Base-by-base conservation (phyloP, 2,888 invertebrate species). In the Molorchus minor region DNA sequence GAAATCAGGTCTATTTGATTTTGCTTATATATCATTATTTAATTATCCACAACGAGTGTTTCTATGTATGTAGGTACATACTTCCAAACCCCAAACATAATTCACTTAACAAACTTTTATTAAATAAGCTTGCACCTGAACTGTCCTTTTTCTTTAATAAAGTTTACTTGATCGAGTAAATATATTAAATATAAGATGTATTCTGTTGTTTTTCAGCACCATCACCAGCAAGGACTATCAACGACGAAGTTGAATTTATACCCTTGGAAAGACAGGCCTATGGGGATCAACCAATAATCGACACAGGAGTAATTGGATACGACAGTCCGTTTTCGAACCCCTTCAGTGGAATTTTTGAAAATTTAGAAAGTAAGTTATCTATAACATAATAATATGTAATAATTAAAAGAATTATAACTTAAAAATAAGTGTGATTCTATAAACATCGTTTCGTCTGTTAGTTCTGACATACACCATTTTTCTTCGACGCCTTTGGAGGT, bases 261-360 rank as follows among this genome's bases (percentile, higher is more conserved):
- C 61, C 68, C 0, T 51, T 64, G 2, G 61, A 64, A 36, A 51
- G 40, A 36, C 52, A 52, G 2, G 61, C 20, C 19, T 67, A 59
- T 56, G 73, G 71, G 4, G 70, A 70, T 10, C 70, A 74, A 60
- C 73, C 75, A 1, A 71, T 75, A 43, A 64, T 76, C n/a, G 75
- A 75, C 45, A 74, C 75, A 0, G 73, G 73, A 8, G 57, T 64
- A 5, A 65, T 74, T 35, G 64, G 57, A 29, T 61, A 58, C 19
- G 68, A 59, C 13, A 67, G 70, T 40, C 65, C 68, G 13, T 70
- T 63, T 43, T 59, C 61, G 19, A 71, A 64, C 57, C 70, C 73
- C 10, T 75, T 75, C 46, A 65, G 68, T 12, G 73, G 74, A 13
- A 47, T 75, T 33, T 71, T 75, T 41, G 70, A 68, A 29, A 72